Percentiles rank a stretch among this genome's conserved stretches.
phyloP scores from a whole-genome alignment of 2,888 invertebrate species.

The Caenorhabditis sp. region DNA sequence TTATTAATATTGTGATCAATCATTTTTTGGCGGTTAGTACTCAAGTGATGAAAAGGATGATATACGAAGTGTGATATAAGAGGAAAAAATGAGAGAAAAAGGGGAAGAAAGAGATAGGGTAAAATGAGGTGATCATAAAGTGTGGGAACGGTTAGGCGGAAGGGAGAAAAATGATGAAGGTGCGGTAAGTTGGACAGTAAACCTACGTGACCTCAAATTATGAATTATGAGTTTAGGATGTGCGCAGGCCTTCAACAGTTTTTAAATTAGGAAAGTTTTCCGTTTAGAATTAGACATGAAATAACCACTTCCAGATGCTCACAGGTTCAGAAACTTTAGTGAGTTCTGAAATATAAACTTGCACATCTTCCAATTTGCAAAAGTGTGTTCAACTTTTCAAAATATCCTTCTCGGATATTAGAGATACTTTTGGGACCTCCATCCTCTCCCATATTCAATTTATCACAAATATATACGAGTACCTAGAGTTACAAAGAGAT shows the following conservation, averaged over 20 bases:
- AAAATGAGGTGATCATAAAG: slow-evolving; percentile 21
- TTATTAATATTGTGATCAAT: slow-evolving; percentile 34
- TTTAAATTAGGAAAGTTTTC: no score
- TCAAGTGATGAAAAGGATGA: slow-evolving; percentile 13
- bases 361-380: neutral
- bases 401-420: neutral
- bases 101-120: slow-evolving; percentile 2
- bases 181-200: neutral
- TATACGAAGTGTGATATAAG: slow-evolving; percentile 17
- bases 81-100: slow-evolving; percentile 16
- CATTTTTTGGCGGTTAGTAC: slow-evolving; percentile 33
- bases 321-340: neutral
- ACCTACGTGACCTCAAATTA: neutral
- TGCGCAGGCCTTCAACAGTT: no score
- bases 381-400: slow-evolving; percentile 1
- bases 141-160: slow-evolving; percentile 32
- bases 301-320: no score
- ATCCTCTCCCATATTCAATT: slow-evolving; percentile 19
- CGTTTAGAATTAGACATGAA: no score
- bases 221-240: no score
- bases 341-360: neutral
- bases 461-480: slow-evolving; percentile 27
- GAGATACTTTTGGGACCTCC: slow-evolving; percentile 30
- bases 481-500: slow-evolving; percentile 10
- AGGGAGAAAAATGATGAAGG: slow-evolving; percentile 1